These are phyloP conservation scores for Parauchenoglanis punctatus DNA, from an alignment of 2,797 vertebrate species.

Conservation along the genomic window DNA sequence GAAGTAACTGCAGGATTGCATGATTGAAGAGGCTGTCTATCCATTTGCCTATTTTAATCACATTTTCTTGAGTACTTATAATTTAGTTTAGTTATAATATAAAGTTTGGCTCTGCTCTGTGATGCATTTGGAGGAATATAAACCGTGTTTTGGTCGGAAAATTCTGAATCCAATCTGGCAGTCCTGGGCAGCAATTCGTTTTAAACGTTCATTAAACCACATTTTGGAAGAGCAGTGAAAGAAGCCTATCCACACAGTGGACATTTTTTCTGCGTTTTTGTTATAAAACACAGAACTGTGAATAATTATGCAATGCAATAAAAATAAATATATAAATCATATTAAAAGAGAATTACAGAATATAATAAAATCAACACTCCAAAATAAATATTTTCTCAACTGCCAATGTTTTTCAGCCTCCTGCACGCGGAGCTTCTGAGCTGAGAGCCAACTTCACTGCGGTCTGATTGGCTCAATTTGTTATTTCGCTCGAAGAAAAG, in stretches of 20 bases:
- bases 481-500: constrained; percentile 85
- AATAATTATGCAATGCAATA: background rate
- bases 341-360: background rate
- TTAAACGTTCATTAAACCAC: constrained; percentile 1
- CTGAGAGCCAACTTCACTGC: constrained; percentile 54
- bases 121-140: constrained; percentile 16
- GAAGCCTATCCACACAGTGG: background rate
- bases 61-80: background rate
- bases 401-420: background rate
- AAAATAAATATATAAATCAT: background rate
- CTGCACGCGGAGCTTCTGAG: background rate
- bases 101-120: background rate
- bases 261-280: background rate
- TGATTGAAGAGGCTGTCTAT: background rate
- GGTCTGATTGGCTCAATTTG: constrained; percentile 84
- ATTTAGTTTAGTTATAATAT: constrained; percentile 9
- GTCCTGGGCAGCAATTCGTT: background rate
- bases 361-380: constrained; percentile 2
- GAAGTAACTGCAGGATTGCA: background rate
- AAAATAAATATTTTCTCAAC: constrained; percentile 7
- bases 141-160: background rate
- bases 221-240: background rate
- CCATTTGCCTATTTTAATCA: background rate
- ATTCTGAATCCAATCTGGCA: background rate
- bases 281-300: background rate